Evolutionary conservation across 2,113 vertebrate genomes (phyloP).

Genomic region (Tupaia tana): DNA sequence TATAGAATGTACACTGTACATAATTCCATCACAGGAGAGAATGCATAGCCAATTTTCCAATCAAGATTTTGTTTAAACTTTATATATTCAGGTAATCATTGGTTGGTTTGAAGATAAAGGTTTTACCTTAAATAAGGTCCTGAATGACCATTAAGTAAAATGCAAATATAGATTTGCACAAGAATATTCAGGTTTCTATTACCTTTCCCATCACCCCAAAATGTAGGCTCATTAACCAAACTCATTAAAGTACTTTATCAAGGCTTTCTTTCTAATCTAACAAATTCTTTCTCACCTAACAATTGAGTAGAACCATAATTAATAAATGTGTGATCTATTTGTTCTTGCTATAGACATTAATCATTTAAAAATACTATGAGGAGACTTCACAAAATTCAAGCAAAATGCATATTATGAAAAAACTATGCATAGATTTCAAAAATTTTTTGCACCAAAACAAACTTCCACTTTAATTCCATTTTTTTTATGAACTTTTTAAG

Average conservation of each 20-base stretch:
- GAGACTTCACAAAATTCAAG: no score
- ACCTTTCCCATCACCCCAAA: background rate
- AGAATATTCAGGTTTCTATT: conserved; percentile 19
- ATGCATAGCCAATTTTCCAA: background rate
- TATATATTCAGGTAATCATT: background rate
- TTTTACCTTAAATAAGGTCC: conserved; percentile 25
- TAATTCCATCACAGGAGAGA: background rate
- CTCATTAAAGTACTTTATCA: conserved; percentile 58
- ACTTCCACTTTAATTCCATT: no score
- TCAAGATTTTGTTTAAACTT: conserved; percentile 31
- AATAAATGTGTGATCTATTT: conserved; percentile 31
- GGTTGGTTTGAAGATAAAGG: background rate
- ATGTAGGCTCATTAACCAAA: background rate
- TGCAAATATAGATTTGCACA: conserved; percentile 25
- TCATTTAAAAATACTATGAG: conserved; percentile 37
- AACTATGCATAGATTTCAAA: no score
- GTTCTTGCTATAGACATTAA: background rate
- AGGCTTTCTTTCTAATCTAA: conserved; percentile 43
- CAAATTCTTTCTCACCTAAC: conserved; percentile 6
- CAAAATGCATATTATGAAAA: no score
- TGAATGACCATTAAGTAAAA: background rate
- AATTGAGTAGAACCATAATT: conserved; percentile 47
- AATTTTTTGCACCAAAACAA: no score
- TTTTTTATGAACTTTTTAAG: no score
- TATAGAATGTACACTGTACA: background rate